These are phyloP conservation scores for Enoplosus armatus DNA, from an alignment of 2,797 vertebrate species.

Conservation along the genomic window DNA sequence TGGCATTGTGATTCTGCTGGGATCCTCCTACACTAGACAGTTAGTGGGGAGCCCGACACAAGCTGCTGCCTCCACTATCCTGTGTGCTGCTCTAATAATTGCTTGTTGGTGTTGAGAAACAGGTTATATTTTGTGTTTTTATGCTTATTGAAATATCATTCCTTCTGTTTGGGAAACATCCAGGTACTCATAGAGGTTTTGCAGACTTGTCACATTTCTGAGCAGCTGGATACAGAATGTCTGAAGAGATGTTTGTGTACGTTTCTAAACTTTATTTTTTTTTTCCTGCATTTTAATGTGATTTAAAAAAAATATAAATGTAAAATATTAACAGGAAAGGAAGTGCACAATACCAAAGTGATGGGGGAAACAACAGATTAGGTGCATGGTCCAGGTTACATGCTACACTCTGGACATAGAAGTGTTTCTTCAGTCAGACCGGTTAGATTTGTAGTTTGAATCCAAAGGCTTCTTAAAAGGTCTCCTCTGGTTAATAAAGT, in stretches of 20 bases:
- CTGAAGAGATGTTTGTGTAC: not conserved
- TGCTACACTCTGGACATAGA: not conserved
- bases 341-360: not conserved
- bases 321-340: not conserved
- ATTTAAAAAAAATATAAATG: not conserved
- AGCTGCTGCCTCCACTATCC: constrained; percentile 14
- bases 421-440: not conserved
- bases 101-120: not conserved
- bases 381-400: not conserved
- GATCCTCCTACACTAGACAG: constrained; percentile 28
- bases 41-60: constrained; percentile 11
- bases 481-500: constrained; percentile 1
- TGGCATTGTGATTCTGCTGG: constrained; percentile 30
- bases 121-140: not conserved
- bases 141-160: not conserved
- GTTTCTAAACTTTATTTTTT: not conserved
- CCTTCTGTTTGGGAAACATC: not conserved
- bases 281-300: not conserved
- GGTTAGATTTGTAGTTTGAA: not conserved
- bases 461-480: not conserved
- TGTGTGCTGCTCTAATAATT: constrained; percentile 25
- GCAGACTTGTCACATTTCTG: not conserved
- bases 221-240: not conserved
- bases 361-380: not conserved
- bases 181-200: not conserved